Base-by-base conservation (phyloP, 2,888 invertebrate genomes). In the Rotaria macrura region DNA sequence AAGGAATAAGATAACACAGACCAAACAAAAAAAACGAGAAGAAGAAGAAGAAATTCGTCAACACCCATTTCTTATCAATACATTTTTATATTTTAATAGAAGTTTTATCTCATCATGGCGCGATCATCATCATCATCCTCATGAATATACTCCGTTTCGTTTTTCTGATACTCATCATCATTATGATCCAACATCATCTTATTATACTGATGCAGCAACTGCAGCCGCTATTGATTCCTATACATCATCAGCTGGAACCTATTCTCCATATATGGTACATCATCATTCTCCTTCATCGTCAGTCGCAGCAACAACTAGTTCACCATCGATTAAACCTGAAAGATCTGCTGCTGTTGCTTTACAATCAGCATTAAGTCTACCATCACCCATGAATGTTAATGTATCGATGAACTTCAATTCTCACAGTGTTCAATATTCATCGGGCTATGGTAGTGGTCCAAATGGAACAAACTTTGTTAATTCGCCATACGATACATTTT, bases 331-430 rank as follows among this genome's bases (percentile, higher is more conserved):
- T 40, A 72, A 72, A 72, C 72, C 72, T 38, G 72, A 72, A 72
- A 4, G 38, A 72, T 7, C 72, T 5, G 23, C 72, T 38, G 34
- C 72, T 1, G 65, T 25, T 0, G 72, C 72, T 7, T 72, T 40
- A 29, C 40, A 34, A 72, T 38, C 72, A 1, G 34, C 72, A 1
- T 38, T 72, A 38, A 40, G 9, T 38, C 23, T 72, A 72, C 23
- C 72, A 72, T 3, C 72, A 23, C 72, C 72, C 38, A 72, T 72
- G 72, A 72, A 72, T 72, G 72, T 72, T 23, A 72, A 72, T 72
- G 72, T 72, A 6, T 72, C 72, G n/a, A 72, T 72, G 72, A 72
- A 72, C 38, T 72, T 72, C n/a, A 72, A 72, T 40, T 72, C 72
- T 6, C 72, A 72, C n/a, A 72, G n/a, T 72, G 72, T 72, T 38